Evolutionary conservation across 2,113 vertebrate genomes (phyloP), one percentile per base, ranked within the genome.

Genomic region (Crotalus tigris): DNA sequence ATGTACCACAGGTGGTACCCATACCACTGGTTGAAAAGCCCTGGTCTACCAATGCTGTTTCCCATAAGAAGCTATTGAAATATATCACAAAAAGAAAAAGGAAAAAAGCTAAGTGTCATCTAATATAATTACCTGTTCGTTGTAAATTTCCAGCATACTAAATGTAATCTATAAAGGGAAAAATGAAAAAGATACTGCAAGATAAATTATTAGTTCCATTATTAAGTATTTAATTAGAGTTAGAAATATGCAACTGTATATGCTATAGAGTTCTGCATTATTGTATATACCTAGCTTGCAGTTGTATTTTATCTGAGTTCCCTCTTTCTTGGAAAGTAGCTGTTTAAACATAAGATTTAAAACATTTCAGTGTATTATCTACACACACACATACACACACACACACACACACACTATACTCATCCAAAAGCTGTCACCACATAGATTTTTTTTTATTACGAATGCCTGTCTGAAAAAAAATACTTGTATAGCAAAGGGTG

Each of bases 141-240:
- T 98, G 95, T 98, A 98, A 94, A 98, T 99, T 96, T 98, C 99
- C 98, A 99, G 95, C 98, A 98, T 98, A 90, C 98, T 99, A 97
- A 98, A 98, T 93, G 98, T 98, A 23, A 99, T 98, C 98, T 98
- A 96, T 7, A 75, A 92, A 29, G 94, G 94, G 88, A 90, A 90
- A 85, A 87, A 69, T 15, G 12, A 12, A 93, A 92, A 23, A 95
- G 93, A 11, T 93, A 89, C 1, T 3, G 93, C 29, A 85, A 26
- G 15, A 93, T 55, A 55, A 93, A 57, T 85, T 4, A 9, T 13
- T 61, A 57, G 86, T 33, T 94, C 91, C 1, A 93, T 64, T 90
- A 11, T 12, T 15, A 57, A 11, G 9, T 59, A 51, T 33, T 85
- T 46, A 89, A 85, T 5, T 46, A n/a, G 11, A 51, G 69, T 88